Base-by-base conservation (phyloP, 2,888 invertebrate species). In the Nomada ruficornis region DNA sequence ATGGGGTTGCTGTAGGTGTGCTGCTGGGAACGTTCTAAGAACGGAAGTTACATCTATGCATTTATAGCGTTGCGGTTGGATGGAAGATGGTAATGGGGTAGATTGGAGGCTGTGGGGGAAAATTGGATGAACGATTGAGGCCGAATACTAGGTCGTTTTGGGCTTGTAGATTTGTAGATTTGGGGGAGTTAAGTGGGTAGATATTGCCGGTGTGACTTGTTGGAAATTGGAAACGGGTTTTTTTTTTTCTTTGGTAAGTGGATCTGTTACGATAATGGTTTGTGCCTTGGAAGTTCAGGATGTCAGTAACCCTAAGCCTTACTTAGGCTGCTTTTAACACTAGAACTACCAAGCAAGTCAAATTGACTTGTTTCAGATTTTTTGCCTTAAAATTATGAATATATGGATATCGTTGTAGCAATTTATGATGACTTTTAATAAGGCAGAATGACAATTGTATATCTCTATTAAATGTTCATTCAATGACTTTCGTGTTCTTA, bases 41-140 rank as follows among this genome's bases (percentile, higher is more conserved):
- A 55, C 54, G 55, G 20, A 64, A 55, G 52, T 71, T 47, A 44
- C 47, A 47, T 65, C 29, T 20, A 13, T 13, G 20, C 29, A 42
- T 55, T 54, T 26, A 5, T 18, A 11, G n/a, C 60, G 20, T 23
- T 47, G 15, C 2, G 13, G n/a, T 72, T 47, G 47, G 11, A 47
- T 15, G 47, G 47, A 15, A 47, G 47, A 36, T 36, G 7, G 36
- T 36, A n/a, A n/a, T n/a, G n/a, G 9, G 52, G 36, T 20, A 50
- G 67, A 23, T 60, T 4, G 36, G 63, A 77, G 23, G 26, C 62
- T 55, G 36, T 29, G 42, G 42, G n/a, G 29, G 7, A n/a, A 42
- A 72, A 59, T 55, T 36, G 15, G 15, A 60, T 5, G 10, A 13
- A 29, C 20, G 20, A 70, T 70, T 20, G n/a, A 1, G 2, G 9